A percentile compares a stretch with the other conserved stretches of the same genome.
These are phyloP conservation scores for Nymphalis urticae DNA, from an alignment of 2,888 invertebrate genomes.

Conservation along the genomic window DNA sequence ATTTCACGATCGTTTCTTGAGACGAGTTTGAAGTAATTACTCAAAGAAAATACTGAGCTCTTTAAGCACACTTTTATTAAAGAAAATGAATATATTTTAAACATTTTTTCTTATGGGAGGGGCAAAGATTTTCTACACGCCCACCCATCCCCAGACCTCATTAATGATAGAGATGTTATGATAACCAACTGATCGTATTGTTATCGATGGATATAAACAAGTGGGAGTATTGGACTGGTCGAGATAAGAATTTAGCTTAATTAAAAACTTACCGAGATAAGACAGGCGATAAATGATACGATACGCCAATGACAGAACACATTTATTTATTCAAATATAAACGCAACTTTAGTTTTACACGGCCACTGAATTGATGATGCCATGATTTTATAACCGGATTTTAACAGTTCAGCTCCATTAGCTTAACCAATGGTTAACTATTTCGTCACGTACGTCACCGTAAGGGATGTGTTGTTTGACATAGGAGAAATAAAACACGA, in stretches of 20 bases:
- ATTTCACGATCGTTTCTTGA: too few relatives aligned
- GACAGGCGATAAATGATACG: conserved; percentile 19
- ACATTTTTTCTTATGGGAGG: background rate
- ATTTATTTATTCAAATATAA: conserved; percentile 20
- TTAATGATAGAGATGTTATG: conserved; percentile 3
- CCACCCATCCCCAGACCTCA: background rate
- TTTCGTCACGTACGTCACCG: too few relatives aligned
- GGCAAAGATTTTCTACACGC: background rate
- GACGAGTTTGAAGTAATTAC: too few relatives aligned
- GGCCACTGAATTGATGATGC: background rate
- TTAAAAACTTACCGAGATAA: conserved; percentile 27
- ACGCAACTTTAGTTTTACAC: background rate
- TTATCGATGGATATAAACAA: conserved; percentile 22
- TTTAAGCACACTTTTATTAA: too few relatives aligned
- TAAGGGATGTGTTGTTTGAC: too few relatives aligned
- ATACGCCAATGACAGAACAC: conserved; percentile 21
- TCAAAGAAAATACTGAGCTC: too few relatives aligned
- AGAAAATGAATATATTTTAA: background rate
- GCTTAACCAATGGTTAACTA: too few relatives aligned
- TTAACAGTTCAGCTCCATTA: background rate
- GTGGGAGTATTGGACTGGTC: conserved; percentile 19
- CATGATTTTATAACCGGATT: background rate
- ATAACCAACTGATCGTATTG: conserved; percentile 12
- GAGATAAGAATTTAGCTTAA: conserved; percentile 29
- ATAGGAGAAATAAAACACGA: too few relatives aligned